These are phyloP conservation scores for Dendropsophus ebraccatus DNA, from an alignment of 2,113 vertebrate genomes.

Conservation along the genomic window DNA sequence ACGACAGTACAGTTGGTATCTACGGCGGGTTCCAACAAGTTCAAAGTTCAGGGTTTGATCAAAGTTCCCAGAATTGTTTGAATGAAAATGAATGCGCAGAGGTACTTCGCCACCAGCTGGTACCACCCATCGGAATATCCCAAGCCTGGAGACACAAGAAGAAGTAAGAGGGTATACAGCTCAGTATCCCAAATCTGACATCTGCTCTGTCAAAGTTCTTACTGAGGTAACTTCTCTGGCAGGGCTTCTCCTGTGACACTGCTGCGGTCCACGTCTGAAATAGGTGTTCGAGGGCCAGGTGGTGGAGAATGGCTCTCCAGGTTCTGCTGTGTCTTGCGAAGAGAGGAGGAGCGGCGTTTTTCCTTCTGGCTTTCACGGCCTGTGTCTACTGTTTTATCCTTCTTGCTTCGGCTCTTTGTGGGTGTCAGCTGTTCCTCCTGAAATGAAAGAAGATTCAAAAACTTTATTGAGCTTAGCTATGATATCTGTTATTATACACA, in stretches of 20 bases:
- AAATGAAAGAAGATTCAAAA: not conserved
- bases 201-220: conserved; percentile 48
- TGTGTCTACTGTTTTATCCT: conserved; percentile 59
- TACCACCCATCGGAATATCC: conserved; percentile 82
- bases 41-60: conserved; percentile 85
- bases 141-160: conserved; percentile 67
- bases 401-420: conserved; percentile 63
- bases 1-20: conserved; percentile 80
- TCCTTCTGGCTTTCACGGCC: conserved; percentile 64
- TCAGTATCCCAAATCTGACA: too few relatives aligned
- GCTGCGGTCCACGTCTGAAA: conserved; percentile 63
- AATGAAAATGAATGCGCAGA: conserved; percentile 79
- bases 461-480: not conserved
- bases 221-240: conserved; percentile 70
- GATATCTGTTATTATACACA: too few relatives aligned
- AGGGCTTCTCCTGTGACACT: not conserved
- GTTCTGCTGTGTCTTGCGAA: conserved; percentile 57
- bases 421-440: conserved; percentile 66
- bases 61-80: conserved; percentile 73
- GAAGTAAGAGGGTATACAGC: not conserved
- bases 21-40: conserved; percentile 75
- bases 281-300: accelerated
- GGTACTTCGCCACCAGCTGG: conserved; percentile 74
- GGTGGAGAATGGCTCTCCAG: conserved; percentile 28
- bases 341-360: conserved; percentile 42